Conservation (phyloP, 2,113 vertebrate genomes). For the Lophius piscatorius region DNA sequence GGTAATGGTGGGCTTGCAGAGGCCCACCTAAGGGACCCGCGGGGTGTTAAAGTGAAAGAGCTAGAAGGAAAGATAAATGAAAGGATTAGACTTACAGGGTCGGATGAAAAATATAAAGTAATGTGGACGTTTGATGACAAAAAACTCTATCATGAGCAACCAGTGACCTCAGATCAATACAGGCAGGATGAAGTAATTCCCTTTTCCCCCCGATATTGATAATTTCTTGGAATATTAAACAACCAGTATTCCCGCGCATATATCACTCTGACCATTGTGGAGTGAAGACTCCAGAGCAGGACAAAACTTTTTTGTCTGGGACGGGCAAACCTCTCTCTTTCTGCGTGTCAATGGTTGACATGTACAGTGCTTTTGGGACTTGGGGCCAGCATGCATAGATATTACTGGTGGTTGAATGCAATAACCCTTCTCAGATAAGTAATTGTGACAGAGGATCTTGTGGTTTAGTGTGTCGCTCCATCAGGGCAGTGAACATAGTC, state of each 20-base stretch:
- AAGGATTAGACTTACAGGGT: background rate
- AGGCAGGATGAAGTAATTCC: background rate
- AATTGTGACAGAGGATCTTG: background rate
- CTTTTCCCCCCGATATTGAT: background rate
- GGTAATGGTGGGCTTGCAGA: slow-evolving; percentile 34
- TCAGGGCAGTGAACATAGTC: slow-evolving; percentile 13
- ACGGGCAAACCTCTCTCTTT: slow-evolving; percentile 17
- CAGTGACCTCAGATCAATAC: slow-evolving; percentile 3
- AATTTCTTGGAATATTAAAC: slow-evolving; percentile 20
- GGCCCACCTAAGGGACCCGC: slow-evolving; percentile 36
- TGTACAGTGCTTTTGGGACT: slow-evolving; percentile 3
- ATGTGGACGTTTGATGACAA: background rate
- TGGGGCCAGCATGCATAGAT: slow-evolving; percentile 6
- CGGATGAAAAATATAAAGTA: slow-evolving; percentile 7
- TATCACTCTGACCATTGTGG: slow-evolving; percentile 53
- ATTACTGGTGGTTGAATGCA: slow-evolving; percentile 22
- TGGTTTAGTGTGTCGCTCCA: slow-evolving; percentile 14
- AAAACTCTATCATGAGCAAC: slow-evolving; percentile 7
- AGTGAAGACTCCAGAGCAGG: slow-evolving; percentile 33
- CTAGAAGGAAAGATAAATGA: slow-evolving; percentile 7
- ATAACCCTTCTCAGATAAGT: slow-evolving; percentile 19
- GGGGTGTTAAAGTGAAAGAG: slow-evolving; percentile 1
- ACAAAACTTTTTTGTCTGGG: background rate
- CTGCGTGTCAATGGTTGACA: slow-evolving; percentile 24
- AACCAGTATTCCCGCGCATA: slow-evolving; percentile 16